Evolutionary conservation across 1,140 invertebrate species (phyloP), one percentile per base, ranked within the genome.

Genomic region (Mamestra configurata): DNA sequence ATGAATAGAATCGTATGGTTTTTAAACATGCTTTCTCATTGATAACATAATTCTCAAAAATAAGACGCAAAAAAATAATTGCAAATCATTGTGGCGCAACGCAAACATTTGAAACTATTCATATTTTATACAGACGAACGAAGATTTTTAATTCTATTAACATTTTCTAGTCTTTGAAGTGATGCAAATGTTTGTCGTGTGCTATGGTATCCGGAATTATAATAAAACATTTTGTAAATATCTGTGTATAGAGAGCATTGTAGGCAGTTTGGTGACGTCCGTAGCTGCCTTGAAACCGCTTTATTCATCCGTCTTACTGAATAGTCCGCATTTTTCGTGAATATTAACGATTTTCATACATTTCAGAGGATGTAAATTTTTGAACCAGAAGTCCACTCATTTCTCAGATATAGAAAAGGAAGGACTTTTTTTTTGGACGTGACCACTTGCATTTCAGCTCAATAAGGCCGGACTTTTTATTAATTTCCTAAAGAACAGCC

Each of bases 261-360:
- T 70, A 46, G 40, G 66, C 66, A 70, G 43, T 70, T 49, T 49
- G 22, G 11, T 70, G 66, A 70, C 66, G 66, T 70, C 40, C 10
- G 20, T 7, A 49, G 13, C 40, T 70, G 22, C 66, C 66, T 70
- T 70, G 66, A 49, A 43, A 70, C 37, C 1, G 37, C 64, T 68
- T 46, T 4, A 46, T 46, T 15, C 66, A 70, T 70, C 6, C 43
- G 27, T 70, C 24, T 68, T 49, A n/a, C 59, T 18, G 40, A 70
- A 70, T 49, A 40, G 20, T 49, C 22, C 8, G 18, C 20, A 70
- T 24, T 68, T 46, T 43, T 68, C 5, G 20, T 18, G 10, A 40
- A 40, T 20, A 66, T 4, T 11, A 40, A 40, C 61, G 13, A 40
- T 11, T 40, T 66, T 13, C 13, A 49, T n/a, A 49, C 43, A 49